Evolutionary conservation across 1,140 invertebrate genomes (phyloP).

Genomic region (Melipona quadrifasciata): DNA sequence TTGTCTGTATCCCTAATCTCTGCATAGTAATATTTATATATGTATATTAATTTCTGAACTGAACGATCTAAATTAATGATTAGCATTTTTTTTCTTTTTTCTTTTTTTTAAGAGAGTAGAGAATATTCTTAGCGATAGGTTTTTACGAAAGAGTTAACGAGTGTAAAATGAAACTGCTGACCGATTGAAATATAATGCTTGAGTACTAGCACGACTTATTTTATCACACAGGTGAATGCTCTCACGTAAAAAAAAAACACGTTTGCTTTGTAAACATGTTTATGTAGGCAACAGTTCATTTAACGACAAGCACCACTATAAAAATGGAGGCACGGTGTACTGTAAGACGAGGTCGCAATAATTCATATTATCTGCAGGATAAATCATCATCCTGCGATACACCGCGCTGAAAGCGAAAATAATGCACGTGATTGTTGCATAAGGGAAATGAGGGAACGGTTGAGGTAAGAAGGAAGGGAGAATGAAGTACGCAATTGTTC

Average conservation of each 20-base stretch:
- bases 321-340: too few species aligned
- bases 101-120: too few species aligned
- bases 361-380: neutral
- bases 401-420: neutral
- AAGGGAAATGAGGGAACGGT: slow-evolving; percentile 18
- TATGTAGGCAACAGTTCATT: too few species aligned
- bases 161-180: too few species aligned
- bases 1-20: too few species aligned
- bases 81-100: too few species aligned
- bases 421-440: neutral
- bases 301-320: neutral
- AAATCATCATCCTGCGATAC: neutral
- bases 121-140: too few species aligned
- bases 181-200: neutral
- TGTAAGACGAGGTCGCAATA: neutral
- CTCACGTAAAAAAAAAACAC: neutral
- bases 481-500: neutral
- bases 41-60: too few species aligned
- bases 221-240: neutral
- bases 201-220: neutral
- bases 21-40: too few species aligned
- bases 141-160: too few species aligned
- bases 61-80: too few species aligned
- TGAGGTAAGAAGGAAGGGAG: neutral
- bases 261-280: neutral